Evolutionary conservation across 2,797 vertebrate species (phyloP).

Genomic region (Acomys russatus): DNA sequence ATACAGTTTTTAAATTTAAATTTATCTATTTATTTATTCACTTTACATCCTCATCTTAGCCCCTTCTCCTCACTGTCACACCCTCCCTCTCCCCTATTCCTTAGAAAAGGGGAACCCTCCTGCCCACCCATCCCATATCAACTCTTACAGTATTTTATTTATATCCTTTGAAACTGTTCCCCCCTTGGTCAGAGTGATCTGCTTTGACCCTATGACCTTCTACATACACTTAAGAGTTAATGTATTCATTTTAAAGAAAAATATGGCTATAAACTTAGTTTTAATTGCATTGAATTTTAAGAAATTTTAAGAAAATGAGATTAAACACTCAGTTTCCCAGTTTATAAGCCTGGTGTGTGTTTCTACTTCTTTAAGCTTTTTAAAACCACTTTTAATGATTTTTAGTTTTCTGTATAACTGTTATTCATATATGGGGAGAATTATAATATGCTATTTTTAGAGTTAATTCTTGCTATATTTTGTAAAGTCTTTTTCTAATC

Average conservation of each 20-base stretch:
- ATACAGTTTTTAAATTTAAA: background rate
- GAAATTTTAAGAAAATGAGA: background rate
- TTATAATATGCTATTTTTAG: background rate
- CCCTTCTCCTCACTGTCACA: too few relatives aligned
- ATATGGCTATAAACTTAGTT: background rate
- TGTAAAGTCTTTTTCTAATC: background rate
- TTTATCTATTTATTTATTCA: too few relatives aligned
- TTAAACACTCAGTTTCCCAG: background rate
- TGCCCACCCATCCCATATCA: too few relatives aligned
- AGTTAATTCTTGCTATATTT: background rate
- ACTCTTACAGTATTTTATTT: background rate
- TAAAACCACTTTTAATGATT: background rate
- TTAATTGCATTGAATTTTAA: background rate
- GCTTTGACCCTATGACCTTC: background rate
- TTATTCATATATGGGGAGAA: background rate
- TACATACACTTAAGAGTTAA: background rate
- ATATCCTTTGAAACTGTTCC: background rate
- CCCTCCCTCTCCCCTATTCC: too few relatives aligned
- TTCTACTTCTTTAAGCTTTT: background rate
- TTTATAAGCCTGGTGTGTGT: background rate
- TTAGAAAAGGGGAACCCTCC: too few relatives aligned
- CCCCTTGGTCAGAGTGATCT: background rate
- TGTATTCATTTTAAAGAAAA: background rate
- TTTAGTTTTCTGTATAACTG: background rate
- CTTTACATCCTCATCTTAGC: too few relatives aligned